Percentiles rank a stretch among this genome's conserved stretches.
These are phyloP conservation scores for Selene dorsalis DNA, from an alignment of 2,797 vertebrate genomes.

Conservation along the genomic window DNA sequence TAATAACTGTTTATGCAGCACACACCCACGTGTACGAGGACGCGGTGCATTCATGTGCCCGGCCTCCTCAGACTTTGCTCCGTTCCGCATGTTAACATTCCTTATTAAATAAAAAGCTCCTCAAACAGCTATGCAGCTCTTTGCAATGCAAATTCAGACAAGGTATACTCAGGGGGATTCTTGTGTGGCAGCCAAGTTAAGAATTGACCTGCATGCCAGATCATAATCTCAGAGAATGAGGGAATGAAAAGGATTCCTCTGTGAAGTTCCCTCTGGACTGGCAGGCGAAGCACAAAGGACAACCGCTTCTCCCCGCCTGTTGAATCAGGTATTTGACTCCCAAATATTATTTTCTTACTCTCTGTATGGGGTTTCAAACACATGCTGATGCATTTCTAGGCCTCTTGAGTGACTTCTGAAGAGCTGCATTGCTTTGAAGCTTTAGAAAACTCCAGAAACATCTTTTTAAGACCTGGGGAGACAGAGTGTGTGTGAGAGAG, in stretches of 20 bases:
- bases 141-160: conserved; percentile 70
- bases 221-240: conserved; percentile 76
- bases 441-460: conserved; percentile 29
- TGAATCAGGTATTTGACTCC: conserved; percentile 59
- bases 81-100: conserved; percentile 46
- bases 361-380: conserved; percentile 53
- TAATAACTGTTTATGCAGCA: conserved; percentile 26
- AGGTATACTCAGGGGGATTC: conserved; percentile 75
- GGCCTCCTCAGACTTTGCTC: conserved; percentile 37
- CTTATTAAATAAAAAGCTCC: conserved; percentile 55
- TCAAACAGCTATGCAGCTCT: conserved; percentile 45
- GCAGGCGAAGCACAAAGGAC: conserved; percentile 69
- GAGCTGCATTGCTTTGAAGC: conserved; percentile 45
- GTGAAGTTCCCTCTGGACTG: conserved; percentile 61
- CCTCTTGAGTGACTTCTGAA: conserved; percentile 38
- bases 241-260: conserved; percentile 66
- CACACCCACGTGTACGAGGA: conserved; percentile 35
- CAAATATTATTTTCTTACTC: conserved; percentile 64
- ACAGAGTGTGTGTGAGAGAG: conserved; percentile 14
- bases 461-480: conserved; percentile 28
- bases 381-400: conserved; percentile 51
- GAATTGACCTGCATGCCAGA: conserved; percentile 76
- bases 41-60: conserved; percentile 15
- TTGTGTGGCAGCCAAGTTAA: conserved; percentile 74
- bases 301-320: conserved; percentile 50